These are phyloP conservation scores for Liparis tanakae DNA, from an alignment of 2,797 vertebrate species.

Conservation along the genomic window DNA sequence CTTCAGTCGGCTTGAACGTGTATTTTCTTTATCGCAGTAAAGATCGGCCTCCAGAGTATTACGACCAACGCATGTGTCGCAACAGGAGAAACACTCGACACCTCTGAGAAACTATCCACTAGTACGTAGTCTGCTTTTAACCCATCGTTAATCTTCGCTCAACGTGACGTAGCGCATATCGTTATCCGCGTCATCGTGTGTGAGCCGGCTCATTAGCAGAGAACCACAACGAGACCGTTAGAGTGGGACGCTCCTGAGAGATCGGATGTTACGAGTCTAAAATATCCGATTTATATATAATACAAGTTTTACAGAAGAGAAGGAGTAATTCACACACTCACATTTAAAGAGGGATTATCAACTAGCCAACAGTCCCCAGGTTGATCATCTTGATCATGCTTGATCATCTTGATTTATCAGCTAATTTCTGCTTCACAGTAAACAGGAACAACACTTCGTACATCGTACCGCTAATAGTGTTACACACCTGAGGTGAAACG, in stretches of 20 bases:
- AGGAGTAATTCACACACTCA: background rate
- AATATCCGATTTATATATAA: background rate
- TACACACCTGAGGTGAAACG: too few species aligned
- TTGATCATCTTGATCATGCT: background rate
- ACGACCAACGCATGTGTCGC: constrained; percentile 39
- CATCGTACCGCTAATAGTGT: too few species aligned
- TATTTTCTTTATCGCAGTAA: background rate
- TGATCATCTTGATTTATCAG: too few species aligned
- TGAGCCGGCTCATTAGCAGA: constrained; percentile 1
- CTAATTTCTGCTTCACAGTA: too few species aligned
- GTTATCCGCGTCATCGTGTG: background rate
- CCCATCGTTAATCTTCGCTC: background rate
- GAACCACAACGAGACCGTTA: background rate
- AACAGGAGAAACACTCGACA: background rate
- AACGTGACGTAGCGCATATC: background rate
- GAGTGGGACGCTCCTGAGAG: background rate
- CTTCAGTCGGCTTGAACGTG: background rate
- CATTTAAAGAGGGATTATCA: background rate
- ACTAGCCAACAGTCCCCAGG: background rate
- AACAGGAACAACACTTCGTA: too few species aligned
- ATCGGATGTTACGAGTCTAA: background rate
- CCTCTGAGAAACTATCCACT: constrained; percentile 26
- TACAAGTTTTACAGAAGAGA: too few species aligned
- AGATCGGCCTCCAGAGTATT: constrained; percentile 5
- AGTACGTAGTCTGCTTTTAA: constrained; percentile 14